Percentiles rank a stretch among this genome's conserved stretches.
These are phyloP conservation scores for Pseudorectes ferrugineus DNA, from an alignment of 2,113 vertebrate species.

Conservation along the genomic window DNA sequence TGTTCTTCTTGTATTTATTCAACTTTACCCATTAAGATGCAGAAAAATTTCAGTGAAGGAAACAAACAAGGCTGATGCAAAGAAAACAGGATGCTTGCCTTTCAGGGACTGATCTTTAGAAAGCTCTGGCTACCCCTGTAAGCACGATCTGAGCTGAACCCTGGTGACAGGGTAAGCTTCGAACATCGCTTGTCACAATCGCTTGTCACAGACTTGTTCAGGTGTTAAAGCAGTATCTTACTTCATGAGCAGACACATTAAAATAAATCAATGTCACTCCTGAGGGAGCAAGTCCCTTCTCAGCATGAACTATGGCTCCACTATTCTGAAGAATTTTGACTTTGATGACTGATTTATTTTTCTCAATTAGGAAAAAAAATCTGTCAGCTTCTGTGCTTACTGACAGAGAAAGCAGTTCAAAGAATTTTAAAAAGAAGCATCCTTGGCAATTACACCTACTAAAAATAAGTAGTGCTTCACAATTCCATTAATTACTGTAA, in stretches of 20 bases:
- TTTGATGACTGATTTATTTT: constrained; percentile 23
- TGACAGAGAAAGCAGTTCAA: constrained; percentile 25
- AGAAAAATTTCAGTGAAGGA: not conserved
- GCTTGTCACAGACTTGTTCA: not conserved
- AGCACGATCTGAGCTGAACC: not conserved
- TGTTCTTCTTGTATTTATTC: not conserved
- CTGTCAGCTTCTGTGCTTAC: not conserved
- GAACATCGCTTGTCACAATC: not conserved
- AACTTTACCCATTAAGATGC: not conserved
- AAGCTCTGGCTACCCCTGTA: not conserved
- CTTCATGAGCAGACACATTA: not conserved
- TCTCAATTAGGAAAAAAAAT: not conserved
- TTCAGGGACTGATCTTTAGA: not conserved
- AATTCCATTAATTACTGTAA: constrained; percentile 42
- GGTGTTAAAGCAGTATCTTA: not conserved
- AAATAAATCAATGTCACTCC: not conserved
- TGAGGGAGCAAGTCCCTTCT: not conserved
- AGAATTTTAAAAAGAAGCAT: constrained; percentile 26
- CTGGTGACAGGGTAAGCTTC: not conserved
- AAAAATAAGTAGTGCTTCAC: constrained; percentile 45
- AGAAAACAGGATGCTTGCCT: not conserved
- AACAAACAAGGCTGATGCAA: not conserved
- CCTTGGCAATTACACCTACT: constrained; percentile 32
- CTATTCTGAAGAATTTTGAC: not conserved
- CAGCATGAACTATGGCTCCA: not conserved